Conservation (phyloP, 2,113 vertebrate genomes). For the Rhinichthys klamathensis region DNA sequence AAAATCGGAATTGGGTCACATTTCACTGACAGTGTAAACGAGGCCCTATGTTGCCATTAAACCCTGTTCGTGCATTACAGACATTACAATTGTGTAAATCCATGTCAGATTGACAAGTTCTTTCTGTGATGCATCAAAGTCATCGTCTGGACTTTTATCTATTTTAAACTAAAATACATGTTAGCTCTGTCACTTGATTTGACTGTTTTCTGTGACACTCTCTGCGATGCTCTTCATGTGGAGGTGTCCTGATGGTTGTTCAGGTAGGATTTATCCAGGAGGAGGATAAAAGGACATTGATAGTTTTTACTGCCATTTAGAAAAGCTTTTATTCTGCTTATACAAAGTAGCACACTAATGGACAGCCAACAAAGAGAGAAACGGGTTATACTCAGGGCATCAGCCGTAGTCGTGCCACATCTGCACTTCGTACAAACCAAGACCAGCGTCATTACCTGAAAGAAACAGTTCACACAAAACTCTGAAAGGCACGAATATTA, state of each 20-base stretch:
- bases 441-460: neutral
- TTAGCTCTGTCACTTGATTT: neutral
- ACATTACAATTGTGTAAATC: neutral
- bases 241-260: neutral
- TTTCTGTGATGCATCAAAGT: neutral
- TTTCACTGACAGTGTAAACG: too few species aligned
- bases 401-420: neutral
- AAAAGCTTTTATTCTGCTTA: slow-evolving; percentile 23
- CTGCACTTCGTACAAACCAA: neutral
- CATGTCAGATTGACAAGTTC: neutral
- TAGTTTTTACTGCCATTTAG: neutral
- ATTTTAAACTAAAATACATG: neutral
- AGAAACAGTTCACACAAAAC: neutral
- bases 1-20: too few species aligned
- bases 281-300: neutral
- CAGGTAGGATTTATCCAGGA: neutral
- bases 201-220: neutral
- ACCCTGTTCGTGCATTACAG: neutral
- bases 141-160: neutral
- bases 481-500: neutral
- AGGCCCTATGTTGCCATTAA: neutral
- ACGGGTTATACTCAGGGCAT: neutral
- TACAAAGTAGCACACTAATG: slow-evolving; percentile 11
- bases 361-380: slow-evolving; percentile 5
- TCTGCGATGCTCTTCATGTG: neutral